Evolutionary conservation across 2,888 invertebrate genomes (phyloP), one percentile per base, ranked within the genome.

Genomic region (Cataglyphis albicans): DNA sequence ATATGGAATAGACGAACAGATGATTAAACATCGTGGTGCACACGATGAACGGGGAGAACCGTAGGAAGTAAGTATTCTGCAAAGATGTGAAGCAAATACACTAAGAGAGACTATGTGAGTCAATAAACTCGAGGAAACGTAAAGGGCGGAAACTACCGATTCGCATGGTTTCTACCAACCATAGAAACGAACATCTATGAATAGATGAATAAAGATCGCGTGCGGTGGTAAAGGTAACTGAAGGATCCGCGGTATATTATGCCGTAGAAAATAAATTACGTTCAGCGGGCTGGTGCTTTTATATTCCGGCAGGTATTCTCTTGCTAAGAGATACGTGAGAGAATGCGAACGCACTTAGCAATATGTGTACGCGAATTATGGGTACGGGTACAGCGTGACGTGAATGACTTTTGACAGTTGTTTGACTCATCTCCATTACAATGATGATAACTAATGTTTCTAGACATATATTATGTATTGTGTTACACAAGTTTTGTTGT

Each of bases 371-470:
- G 63, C 63, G 48, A 68, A 44, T 48, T 65, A 59, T 52, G 68
- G 7, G 61, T 25, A 41, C 29, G 81, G 67, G 64, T 55, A 67
- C 76, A 74, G 41, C 29, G 41, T 65, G 65, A 76, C 52, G 44
- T 41, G 74, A 72, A 80, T 81, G 35, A 74, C 57, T 81, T 74
- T 73, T 73, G 52, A 61, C 74, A 41, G 55, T 80, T 82, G 81
- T 84, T 86, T 81, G 82, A 74, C 44, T 82, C 59, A 48, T 82
- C 63, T 72, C 74, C 67, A 73, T 72, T 83, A 83, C 80, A 81
- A 70, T 68, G 55, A 41, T 57, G 35, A 32, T 57, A 52, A 57
- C 10, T 38, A 21, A 48, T 7, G 25, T 38, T 57, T 67, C 32
- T 12, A 35, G 57, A 12, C n/a, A 38, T 29, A 7, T 41, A 25